Evolutionary conservation across 2,888 invertebrate species (phyloP), one percentile per base, ranked within the genome.

Genomic region (Busseola fusca): DNA sequence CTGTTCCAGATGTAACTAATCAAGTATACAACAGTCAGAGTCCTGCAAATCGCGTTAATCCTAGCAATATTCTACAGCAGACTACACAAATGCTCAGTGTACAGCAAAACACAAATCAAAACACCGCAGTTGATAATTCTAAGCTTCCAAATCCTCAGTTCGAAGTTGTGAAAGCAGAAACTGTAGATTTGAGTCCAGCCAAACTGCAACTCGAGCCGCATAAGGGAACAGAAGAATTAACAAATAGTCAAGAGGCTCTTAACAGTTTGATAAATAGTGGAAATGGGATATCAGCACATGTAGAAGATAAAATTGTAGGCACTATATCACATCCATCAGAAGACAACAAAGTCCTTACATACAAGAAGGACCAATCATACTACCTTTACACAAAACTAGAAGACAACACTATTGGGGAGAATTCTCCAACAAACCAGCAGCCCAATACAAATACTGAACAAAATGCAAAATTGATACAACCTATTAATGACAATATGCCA

Each of bases 321-420:
- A 92, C 91, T n/a, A 89, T 95, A 76, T 87, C 91, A n/a, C 93
- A 95, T 87, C 95, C 95, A 21, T 79, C 86, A 62, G 91, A 94
- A 79, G 88, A 91, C 56, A 91, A 94, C 75, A 95, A 95, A 84
- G 74, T 92, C 21, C 88, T 95, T 14, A 92, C 93, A 7, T 95
- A 95, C 78, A 91, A 94, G 74, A 95, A 94, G 79, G 93, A 95
- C 80, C 92, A 94, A 81, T 92, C 94, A 3, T 95, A 94, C 75
- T 93, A 92, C 64, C 87, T 95, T 25, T 93, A 90, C 79, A 91
- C 94, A 48, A 93, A 94, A 74, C 80, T 93, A 37, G 90, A 93
- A 52, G 87, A 89, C 58, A 88, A 88, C 48, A 66, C 69, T 7
- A 73, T 86, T 37, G 81, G 80, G 30, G 87, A 87, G 60, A 86